phyloP scores from a whole-genome alignment of 2,113 vertebrate genomes.

The Leptocoma aspasia region DNA sequence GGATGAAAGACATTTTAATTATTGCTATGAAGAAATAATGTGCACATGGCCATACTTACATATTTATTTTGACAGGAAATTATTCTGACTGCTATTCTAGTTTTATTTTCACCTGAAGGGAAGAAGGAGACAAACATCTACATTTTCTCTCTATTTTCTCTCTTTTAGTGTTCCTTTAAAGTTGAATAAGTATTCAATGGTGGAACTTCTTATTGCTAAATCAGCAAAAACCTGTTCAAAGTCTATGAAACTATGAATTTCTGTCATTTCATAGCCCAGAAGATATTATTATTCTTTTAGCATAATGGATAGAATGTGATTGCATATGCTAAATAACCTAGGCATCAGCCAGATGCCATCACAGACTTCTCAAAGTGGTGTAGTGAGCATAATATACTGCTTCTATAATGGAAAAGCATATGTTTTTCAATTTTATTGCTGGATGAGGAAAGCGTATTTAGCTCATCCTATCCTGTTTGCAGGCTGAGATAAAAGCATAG shows the following conservation, averaged over 20 bases:
- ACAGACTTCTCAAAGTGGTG: neutral
- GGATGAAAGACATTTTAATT: neutral
- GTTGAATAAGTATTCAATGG: neutral
- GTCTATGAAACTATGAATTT: neutral
- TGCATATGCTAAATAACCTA: slow-evolving; percentile 36
- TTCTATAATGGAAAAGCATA: neutral
- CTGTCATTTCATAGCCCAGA: neutral
- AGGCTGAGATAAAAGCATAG: neutral
- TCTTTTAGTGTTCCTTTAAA: neutral
- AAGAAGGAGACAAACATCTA: neutral
- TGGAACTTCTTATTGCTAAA: neutral
- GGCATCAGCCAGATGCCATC: neutral
- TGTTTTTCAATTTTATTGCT: neutral
- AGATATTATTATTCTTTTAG: slow-evolving; percentile 26
- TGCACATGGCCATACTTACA: neutral
- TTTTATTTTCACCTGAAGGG: slow-evolving; percentile 13
- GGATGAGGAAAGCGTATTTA: neutral
- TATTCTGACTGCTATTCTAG: neutral
- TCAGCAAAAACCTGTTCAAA: slow-evolving; percentile 10
- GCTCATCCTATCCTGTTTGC: neutral
- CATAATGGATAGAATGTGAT: slow-evolving; percentile 8
- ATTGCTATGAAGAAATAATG: neutral
- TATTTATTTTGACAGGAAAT: neutral
- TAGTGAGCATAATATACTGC: neutral
- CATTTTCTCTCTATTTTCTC: neutral